Base-by-base conservation (phyloP, 2,888 invertebrate species). In the Macrophya annulata region DNA sequence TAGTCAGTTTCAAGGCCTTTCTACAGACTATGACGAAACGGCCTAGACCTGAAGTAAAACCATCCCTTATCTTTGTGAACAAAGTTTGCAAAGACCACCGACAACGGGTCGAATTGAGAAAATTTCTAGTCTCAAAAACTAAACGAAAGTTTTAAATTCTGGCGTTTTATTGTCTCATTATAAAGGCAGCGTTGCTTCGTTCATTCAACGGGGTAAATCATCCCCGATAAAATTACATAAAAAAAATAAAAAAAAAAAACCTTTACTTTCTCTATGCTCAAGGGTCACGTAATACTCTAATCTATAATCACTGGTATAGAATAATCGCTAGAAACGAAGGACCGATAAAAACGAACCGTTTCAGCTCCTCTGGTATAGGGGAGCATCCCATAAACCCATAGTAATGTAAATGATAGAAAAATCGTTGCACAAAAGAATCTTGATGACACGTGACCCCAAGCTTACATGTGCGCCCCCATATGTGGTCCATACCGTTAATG, bases 401-500 rank as follows among this genome's bases (percentile, higher is more conserved):
- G 68, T 68, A 83, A 83, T 65, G 68, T 83, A 83, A 83, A 83
- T 65, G 55, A 83, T 65, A 81, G 81, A 83, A 83, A 83, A 83
- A 83, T 83, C 83, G 37, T 65, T 65, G 71, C 68, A 83, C 83
- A 83, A 83, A 68, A 83, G 83, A 83, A 83, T 83, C 51, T 83
- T 71, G 45, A 83, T 71, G 83, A 81, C 81, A 81, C 81, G 81
- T 81, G 81, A 83, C 83, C 83, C 83, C 71, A 43, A 31, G 40
- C 48, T 31, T 45, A 83, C 83, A 83, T 83, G 68, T 83, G 83
- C 83, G 83, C 83, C 71, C 83, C 83, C 83, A 83, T 83, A 83
- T 83, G 83, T 71, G 83, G 68, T 45, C 48, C 83, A 25, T 65
- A 25, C 21, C 25, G 48, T 83, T 48, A 15, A 37, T 48, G 68